A percentile compares a stretch with the other conserved stretches of the same genome.
Conservation (phyloP, 2,888 invertebrate species). For the Synergus laeviventris region DNA sequence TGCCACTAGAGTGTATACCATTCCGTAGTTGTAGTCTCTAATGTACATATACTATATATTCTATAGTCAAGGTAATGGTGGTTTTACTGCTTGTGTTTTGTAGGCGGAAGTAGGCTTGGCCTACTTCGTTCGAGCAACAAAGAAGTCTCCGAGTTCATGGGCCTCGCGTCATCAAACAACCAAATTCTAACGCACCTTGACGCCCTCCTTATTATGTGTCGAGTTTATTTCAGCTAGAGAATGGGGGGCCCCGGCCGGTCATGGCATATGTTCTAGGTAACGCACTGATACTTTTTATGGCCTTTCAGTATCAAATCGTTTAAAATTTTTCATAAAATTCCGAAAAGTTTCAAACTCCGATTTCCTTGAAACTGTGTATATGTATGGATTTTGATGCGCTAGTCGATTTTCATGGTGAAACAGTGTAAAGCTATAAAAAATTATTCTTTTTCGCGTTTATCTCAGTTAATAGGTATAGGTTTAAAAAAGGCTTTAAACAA, state of each 20-base stretch:
- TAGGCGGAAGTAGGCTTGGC: slow-evolving; percentile 67
- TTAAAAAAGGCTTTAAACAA: too few relatives aligned
- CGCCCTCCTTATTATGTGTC: neutral
- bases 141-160: slow-evolving; percentile 60
- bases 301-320: too few relatives aligned
- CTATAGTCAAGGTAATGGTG: slow-evolving; percentile 42
- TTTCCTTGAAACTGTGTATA: too few relatives aligned
- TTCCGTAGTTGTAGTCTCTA: slow-evolving; percentile 9
- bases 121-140: slow-evolving; percentile 65
- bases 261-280: neutral
- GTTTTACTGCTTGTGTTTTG: slow-evolving; percentile 35
- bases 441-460: too few relatives aligned
- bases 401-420: too few relatives aligned
- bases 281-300: too few relatives aligned
- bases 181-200: slow-evolving; percentile 17
- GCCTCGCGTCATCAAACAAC: slow-evolving; percentile 48
- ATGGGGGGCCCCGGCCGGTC: neutral
- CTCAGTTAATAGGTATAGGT: too few relatives aligned
- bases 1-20: neutral
- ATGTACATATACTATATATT: neutral
- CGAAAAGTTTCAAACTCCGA: too few relatives aligned
- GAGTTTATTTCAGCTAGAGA: neutral
- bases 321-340: too few relatives aligned
- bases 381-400: too few relatives aligned
- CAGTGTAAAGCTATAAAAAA: too few relatives aligned